A percentile compares a stretch with the other conserved stretches of the same genome.
Conservation (phyloP, 2,888 invertebrate genomes). For the Caenorhabditis sulstoni region DNA sequence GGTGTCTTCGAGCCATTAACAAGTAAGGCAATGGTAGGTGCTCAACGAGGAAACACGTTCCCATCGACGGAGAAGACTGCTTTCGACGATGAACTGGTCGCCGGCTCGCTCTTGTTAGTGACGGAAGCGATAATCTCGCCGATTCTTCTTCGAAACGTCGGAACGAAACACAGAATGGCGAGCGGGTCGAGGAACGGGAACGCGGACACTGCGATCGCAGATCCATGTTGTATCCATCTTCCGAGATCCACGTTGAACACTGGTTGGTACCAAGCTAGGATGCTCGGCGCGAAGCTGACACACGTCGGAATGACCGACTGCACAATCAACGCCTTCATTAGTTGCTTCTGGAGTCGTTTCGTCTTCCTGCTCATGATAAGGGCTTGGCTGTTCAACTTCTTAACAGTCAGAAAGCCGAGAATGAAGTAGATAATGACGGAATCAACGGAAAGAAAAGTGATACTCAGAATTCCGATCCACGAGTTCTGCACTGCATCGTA, state of each 20-base stretch:
- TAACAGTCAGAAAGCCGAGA: conserved; percentile 9
- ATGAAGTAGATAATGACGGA: conserved; percentile 17
- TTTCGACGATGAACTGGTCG: no score
- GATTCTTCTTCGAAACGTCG: conserved; percentile 12
- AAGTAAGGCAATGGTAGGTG: no score
- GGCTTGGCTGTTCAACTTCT: conserved; percentile 8
- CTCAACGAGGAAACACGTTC: no score
- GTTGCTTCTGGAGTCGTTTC: conserved; percentile 20
- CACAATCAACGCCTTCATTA: conserved; percentile 28
- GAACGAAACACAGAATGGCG: conserved; percentile 29
- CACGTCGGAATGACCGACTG: conserved; percentile 20
- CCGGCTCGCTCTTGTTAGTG: not conserved
- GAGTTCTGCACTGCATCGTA: conserved; percentile 9
- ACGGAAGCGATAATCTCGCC: not conserved
- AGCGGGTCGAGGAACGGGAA: conserved; percentile 31
- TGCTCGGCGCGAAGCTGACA: conserved; percentile 30
- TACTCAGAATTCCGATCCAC: conserved; percentile 14
- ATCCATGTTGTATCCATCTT: conserved; percentile 14
- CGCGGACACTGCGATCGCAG: conserved; percentile 16
- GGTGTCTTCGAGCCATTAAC: no score
- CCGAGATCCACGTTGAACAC: conserved; percentile 21
- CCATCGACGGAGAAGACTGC: no score
- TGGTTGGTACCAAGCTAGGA: conserved; percentile 30
- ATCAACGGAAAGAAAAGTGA: conserved; percentile 15
- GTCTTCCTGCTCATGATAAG: conserved; percentile 28